Base-by-base conservation (phyloP, 1,140 invertebrate species). In the Tachypleus tridentatus region DNA sequence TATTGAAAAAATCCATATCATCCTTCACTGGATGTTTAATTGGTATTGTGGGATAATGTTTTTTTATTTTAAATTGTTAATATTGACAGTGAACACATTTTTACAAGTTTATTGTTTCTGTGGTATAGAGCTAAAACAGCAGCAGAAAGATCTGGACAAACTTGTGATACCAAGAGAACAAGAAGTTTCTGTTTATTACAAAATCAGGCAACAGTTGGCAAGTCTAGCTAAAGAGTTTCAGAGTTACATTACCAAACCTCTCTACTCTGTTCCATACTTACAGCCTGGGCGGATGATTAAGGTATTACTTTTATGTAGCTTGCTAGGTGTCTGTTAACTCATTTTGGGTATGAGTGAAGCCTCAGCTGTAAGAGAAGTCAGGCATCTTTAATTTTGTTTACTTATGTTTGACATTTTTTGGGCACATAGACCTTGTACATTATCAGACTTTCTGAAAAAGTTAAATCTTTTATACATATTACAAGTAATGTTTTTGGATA, bases 251-350 rank as follows among this genome's bases (percentile, higher is more conserved):
- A 91, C 89, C 0, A 85, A 87, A 71, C 91, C 95, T 1, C 82
- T 90, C 72, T 92, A 97, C 76, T 77, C 98, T 10, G 79, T 97
- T 60, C 93, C 93, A 0, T 99, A 97, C 80, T 77, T 99, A 66
- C 91, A 97, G 75, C 87, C 93, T 1, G 97, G 97, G 4, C 81
- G 97, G 71, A 78, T 99, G 71, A 81, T 98, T 4, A 91, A 94
- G 79, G 91, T 94, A 78, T 29, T 29, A 29, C 29, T 29, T 29
- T 29, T 29, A 29, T 29, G 2, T 29, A 29, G 29, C 29, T 29
- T 29, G 29, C 29, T 29, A 29, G 0, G 29, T 29, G 29, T 29
- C 29, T 29, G 29, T 0, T 29, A 29, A 29, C 29, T 29, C 29
- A 29, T 29, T 29, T 29, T 29, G 2, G 29, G 29, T 29, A 1